These are phyloP conservation scores for Pocillopora meandrina DNA, from an alignment of 92 coral and sea anemone genomes.

Conservation along the genomic window DNA sequence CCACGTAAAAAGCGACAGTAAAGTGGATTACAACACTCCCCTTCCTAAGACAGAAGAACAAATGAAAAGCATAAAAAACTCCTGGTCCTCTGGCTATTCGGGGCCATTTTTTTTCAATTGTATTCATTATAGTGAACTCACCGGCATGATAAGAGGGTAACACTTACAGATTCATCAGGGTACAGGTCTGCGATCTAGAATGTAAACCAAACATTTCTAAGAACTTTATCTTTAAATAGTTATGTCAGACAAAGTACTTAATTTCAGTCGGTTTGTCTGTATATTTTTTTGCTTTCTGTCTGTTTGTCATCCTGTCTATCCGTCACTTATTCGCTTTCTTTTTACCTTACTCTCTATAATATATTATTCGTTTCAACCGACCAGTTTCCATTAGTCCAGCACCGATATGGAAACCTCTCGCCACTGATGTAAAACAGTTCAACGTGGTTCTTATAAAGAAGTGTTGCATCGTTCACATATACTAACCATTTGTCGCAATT, in stretches of 20 bases:
- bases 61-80: background rate
- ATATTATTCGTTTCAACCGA: background rate
- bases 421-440: too few species aligned
- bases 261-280: background rate
- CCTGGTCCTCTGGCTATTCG: too few species aligned
- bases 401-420: too few species aligned
- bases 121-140: background rate
- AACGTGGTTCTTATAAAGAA: too few species aligned
- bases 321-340: background rate
- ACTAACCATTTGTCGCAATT: constrained; percentile 28
- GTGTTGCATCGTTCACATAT: too few species aligned
- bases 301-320: background rate
- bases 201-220: background rate
- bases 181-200: background rate
- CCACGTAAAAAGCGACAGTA: constrained; percentile 13
- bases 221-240: too few species aligned
- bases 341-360: background rate
- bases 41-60: constrained; percentile 20
- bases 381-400: too few species aligned
- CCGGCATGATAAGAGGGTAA: background rate
- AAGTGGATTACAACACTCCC: constrained; percentile 64
- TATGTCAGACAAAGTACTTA: too few species aligned
- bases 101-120: too few species aligned
- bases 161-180: background rate
- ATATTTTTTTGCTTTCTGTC: background rate